phyloP scores from a whole-genome alignment of 2,888 invertebrate species.

The Steinernema hermaphroditum region DNA sequence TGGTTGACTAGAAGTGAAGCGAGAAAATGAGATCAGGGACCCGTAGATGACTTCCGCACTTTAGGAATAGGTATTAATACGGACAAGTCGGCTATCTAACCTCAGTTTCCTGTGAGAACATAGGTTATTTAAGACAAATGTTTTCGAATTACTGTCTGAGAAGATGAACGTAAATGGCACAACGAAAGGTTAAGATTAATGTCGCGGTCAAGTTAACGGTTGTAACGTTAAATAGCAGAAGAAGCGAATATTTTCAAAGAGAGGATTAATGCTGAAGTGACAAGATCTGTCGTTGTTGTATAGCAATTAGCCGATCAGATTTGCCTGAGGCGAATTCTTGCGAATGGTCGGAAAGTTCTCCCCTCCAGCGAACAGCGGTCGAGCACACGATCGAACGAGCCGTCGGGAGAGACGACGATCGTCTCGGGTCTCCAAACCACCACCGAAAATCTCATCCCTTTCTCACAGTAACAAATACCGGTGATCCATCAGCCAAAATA shows the following conservation, averaged over 20 bases:
- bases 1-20: neutral
- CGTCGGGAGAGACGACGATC: neutral
- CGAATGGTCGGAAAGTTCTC: neutral
- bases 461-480: constrained; percentile 29
- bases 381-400: neutral
- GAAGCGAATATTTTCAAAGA: too few species aligned
- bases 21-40: constrained; percentile 1
- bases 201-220: too few species aligned
- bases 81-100: constrained; percentile 7
- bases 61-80: constrained; percentile 4
- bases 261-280: neutral
- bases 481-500: constrained; percentile 28
- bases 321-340: constrained; percentile 20
- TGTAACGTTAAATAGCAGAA: too few species aligned
- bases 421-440: constrained; percentile 23
- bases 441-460: constrained; percentile 19
- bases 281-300: neutral
- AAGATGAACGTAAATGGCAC: neutral
- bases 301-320: constrained; percentile 24
- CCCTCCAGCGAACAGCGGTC: neutral
- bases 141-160: too few species aligned
- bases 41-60: neutral
- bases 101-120: too few species aligned
- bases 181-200: neutral
- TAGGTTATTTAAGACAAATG: too few species aligned